Conservation (phyloP, 2,888 invertebrate genomes). For the Drosophila emarginata region DNA sequence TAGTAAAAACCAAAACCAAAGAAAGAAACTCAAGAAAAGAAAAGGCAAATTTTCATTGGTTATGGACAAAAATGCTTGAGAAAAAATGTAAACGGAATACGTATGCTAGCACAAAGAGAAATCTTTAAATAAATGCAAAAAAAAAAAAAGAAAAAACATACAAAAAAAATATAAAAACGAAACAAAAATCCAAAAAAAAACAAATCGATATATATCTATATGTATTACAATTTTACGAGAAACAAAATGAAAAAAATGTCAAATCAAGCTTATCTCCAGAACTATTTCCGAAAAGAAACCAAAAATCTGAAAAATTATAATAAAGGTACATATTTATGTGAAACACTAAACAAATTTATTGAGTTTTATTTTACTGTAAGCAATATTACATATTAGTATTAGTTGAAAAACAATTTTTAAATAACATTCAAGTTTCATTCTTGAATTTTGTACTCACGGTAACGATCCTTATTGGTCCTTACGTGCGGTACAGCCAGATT, state of each 20-base stretch:
- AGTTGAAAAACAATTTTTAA: too few relatives aligned
- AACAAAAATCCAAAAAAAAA: slow-evolving; percentile 1
- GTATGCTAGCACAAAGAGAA: slow-evolving; percentile 51
- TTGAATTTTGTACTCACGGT: too few relatives aligned
- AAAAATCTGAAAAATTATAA: slow-evolving; percentile 70
- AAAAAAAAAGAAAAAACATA: slow-evolving; percentile 21
- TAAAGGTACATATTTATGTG: slow-evolving; percentile 75
- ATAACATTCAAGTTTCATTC: too few relatives aligned
- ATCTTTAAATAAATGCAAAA: slow-evolving; percentile 34
- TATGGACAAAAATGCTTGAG: slow-evolving; percentile 26
- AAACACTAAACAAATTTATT: slow-evolving; percentile 36
- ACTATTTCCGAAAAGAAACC: slow-evolving; percentile 69
- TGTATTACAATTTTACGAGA: slow-evolving; percentile 70
- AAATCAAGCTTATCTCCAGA: slow-evolving; percentile 79
- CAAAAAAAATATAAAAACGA: slow-evolving; percentile 27
- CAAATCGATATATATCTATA: slow-evolving; percentile 47
- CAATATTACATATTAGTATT: too few relatives aligned
- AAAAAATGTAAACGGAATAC: slow-evolving; percentile 28
- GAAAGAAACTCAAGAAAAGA: slow-evolving; percentile 35
- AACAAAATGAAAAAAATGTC: slow-evolving; percentile 58
- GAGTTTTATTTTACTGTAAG: slow-evolving; percentile 38
- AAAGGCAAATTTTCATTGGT: slow-evolving; percentile 2
- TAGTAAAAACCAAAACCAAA: slow-evolving; percentile 51
- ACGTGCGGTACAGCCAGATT: too few relatives aligned
- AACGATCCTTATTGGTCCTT: too few relatives aligned